Percentiles rank a stretch among this genome's conserved stretches.
These are phyloP conservation scores for Euplexia lucipara DNA, from an alignment of 2,888 invertebrate genomes.

Conservation along the genomic window DNA sequence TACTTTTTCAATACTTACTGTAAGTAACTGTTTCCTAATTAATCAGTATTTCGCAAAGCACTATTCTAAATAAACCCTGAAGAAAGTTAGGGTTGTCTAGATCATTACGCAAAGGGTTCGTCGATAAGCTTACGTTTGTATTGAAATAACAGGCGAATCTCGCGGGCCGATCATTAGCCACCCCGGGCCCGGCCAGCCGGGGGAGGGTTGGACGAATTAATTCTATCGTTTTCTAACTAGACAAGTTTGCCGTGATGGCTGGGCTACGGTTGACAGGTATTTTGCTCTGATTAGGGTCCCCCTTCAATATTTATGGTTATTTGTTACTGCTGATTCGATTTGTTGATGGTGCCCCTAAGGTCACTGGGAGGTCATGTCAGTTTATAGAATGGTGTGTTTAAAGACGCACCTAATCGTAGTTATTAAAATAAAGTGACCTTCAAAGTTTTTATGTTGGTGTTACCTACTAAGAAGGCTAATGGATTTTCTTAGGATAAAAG, in stretches of 20 bases:
- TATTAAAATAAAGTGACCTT: constrained; percentile 2
- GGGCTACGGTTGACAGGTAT: constrained; percentile 62
- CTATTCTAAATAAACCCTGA: constrained; percentile 29
- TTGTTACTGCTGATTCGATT: constrained; percentile 55
- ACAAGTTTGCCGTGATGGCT: constrained; percentile 54
- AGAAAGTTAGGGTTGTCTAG: constrained; percentile 43
- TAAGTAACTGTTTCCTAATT: constrained; percentile 35
- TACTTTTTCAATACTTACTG: constrained; percentile 28
- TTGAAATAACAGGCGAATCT: constrained; percentile 55
- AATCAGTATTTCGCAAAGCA: constrained; percentile 27
- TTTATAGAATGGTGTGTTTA: constrained; percentile 17
- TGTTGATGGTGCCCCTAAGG: constrained; percentile 38
- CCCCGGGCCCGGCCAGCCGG: not conserved
- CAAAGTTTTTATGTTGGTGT: constrained; percentile 6
- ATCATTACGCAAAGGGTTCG: constrained; percentile 51
- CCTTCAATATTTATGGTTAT: constrained; percentile 57
- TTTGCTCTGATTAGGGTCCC: constrained; percentile 64
- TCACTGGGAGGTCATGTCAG: constrained; percentile 11
- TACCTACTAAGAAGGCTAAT: constrained; percentile 7
- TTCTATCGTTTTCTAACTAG: constrained; percentile 61
- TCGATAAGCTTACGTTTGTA: constrained; percentile 54
- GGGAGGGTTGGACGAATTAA: constrained; percentile 46
- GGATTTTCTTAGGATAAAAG: constrained; percentile 17
- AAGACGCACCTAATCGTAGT: not conserved
- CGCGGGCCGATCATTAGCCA: constrained; percentile 46